phyloP scores from a whole-genome alignment of 1,140 invertebrate genomes.

The Drosophila burlai region DNA sequence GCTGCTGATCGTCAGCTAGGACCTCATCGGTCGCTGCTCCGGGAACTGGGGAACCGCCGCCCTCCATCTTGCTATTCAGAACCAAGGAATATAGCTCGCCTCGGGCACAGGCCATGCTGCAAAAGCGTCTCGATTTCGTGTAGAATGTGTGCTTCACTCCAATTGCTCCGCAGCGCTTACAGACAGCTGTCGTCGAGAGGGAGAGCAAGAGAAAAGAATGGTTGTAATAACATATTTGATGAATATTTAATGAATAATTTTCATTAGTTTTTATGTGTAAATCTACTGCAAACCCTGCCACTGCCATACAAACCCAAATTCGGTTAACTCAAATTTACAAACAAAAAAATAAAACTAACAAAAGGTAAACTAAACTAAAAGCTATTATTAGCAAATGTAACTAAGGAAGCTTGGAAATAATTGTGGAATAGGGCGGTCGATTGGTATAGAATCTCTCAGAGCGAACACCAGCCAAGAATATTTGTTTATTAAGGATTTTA shows the following conservation, averaged over 20 bases:
- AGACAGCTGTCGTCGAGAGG: slow-evolving; percentile 88
- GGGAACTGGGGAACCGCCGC: slow-evolving; percentile 45
- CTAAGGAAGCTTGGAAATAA: slow-evolving; percentile 1
- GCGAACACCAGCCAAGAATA: no score
- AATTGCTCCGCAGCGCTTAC: slow-evolving; percentile 95
- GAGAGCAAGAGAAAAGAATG: background rate
- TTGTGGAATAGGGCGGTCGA: slow-evolving; percentile 23
- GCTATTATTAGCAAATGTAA: slow-evolving; percentile 1
- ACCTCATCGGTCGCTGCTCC: slow-evolving; percentile 23
- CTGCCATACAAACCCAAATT: slow-evolving; percentile 62
- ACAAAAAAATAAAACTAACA: background rate
- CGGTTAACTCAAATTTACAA: slow-evolving; percentile 13
- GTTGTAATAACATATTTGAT: background rate
- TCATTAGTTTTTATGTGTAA: background rate
- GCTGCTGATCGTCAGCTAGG: background rate
- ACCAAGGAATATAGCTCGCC: slow-evolving; percentile 86
- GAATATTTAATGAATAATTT: background rate
- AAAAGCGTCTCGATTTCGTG: slow-evolving; percentile 92
- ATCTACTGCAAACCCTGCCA: slow-evolving; percentile 13
- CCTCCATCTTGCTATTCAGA: slow-evolving; percentile 76
- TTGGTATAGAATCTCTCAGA: background rate
- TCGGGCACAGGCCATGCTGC: slow-evolving; percentile 91
- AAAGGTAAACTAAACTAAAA: slow-evolving; percentile 1
- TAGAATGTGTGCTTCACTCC: slow-evolving; percentile 96
- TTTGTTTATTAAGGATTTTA: background rate